These are phyloP conservation scores for Taurulus bubalis DNA, from an alignment of 2,113 vertebrate species.

Conservation along the genomic window DNA sequence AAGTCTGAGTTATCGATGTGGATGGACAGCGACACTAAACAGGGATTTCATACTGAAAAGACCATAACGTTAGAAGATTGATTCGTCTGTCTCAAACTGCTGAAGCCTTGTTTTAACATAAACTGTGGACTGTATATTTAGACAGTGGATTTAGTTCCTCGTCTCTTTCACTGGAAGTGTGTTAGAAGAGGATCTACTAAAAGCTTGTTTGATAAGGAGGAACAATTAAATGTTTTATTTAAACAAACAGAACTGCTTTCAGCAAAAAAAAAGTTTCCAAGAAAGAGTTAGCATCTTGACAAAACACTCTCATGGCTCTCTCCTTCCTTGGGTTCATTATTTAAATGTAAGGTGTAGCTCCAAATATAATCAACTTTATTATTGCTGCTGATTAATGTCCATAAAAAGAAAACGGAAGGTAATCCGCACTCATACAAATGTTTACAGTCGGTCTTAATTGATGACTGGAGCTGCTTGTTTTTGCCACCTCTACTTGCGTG, in stretches of 20 bases:
- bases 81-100: neutral
- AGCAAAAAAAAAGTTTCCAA: neutral
- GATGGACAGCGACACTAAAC: no score
- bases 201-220: neutral
- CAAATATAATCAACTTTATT: neutral
- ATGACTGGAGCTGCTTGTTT: neutral
- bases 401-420: neutral
- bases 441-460: neutral
- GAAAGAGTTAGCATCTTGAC: no score
- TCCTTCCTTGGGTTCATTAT: neutral
- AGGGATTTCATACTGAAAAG: neutral
- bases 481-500: accelerated
- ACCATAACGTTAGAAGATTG: neutral
- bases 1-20: neutral
- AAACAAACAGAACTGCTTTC: neutral
- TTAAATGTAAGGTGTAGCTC: neutral
- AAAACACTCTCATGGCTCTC: neutral
- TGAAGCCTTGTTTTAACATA: neutral
- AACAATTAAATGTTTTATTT: neutral
- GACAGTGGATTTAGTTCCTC: neutral
- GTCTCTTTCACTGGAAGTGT: neutral
- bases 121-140: neutral
- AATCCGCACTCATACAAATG: neutral
- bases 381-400: neutral
- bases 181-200: neutral